phyloP scores from a whole-genome alignment of 2,888 invertebrate species.

The Agapetus fuscipes region DNA sequence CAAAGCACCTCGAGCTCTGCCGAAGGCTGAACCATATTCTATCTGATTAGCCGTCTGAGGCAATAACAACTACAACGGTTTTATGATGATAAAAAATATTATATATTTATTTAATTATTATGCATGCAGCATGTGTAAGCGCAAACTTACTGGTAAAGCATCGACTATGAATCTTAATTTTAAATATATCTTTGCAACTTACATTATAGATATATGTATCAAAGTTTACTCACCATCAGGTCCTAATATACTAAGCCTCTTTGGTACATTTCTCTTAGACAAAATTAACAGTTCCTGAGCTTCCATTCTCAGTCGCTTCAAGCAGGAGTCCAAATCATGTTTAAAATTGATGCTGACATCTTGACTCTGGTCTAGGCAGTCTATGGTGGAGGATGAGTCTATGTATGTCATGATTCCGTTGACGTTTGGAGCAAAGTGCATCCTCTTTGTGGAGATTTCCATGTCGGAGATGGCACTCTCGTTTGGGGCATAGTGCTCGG shows the following conservation, averaged over 20 bases:
- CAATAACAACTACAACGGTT: too few species aligned
- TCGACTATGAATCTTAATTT: too few species aligned
- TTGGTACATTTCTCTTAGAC: constrained; percentile 22
- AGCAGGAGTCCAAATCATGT: constrained; percentile 56
- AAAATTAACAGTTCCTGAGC: constrained; percentile 60
- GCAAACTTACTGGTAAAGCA: too few species aligned
- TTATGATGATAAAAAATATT: too few species aligned
- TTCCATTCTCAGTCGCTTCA: constrained; percentile 56
- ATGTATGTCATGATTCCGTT: constrained; percentile 48
- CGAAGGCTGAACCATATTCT: too few species aligned
- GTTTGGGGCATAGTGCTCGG: constrained; percentile 25
- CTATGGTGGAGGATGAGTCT: constrained; percentile 49
- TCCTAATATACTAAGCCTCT: constrained; percentile 17
- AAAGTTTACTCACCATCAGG: too few species aligned
- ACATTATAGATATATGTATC: too few species aligned
- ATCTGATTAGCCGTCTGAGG: too few species aligned
- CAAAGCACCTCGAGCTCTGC: too few species aligned
- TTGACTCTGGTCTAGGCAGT: constrained; percentile 41
- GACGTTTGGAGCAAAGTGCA: constrained; percentile 65
- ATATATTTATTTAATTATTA: too few species aligned
- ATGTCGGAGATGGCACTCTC: constrained; percentile 27
- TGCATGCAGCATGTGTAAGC: too few species aligned
- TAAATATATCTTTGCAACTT: too few species aligned
- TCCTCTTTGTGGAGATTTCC: constrained; percentile 34
- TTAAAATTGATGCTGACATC: constrained; percentile 49